A percentile compares a stretch with the other conserved stretches of the same genome.
These are phyloP conservation scores for Zosterops pallidus DNA, from an alignment of 2,113 vertebrate species.

Conservation along the genomic window DNA sequence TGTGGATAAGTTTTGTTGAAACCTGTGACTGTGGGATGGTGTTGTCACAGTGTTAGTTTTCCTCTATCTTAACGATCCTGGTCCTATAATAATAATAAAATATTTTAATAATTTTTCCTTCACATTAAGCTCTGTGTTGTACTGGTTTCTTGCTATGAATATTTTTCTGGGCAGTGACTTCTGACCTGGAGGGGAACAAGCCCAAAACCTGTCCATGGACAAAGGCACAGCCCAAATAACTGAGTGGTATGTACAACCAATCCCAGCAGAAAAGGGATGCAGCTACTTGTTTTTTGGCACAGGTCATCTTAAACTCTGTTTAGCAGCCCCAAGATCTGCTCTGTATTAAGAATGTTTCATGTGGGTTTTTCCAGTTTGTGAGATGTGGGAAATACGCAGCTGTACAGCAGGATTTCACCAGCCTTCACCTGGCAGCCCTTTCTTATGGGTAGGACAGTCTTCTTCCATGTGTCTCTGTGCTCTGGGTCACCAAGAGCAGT, in stretches of 20 bases:
- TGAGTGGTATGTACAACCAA: fast-evolving
- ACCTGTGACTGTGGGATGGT: neutral
- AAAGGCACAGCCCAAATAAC: neutral
- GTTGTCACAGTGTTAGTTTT: neutral
- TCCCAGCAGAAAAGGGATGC: neutral
- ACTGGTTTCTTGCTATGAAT: neutral
- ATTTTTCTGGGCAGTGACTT: neutral
- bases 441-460: neutral
- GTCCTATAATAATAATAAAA: neutral
- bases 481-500: neutral
- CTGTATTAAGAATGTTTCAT: neutral
- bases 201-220: fast-evolving
- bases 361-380: neutral
- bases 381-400: neutral
- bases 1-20: neutral
- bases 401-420: neutral
- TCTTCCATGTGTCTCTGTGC: fast-evolving
- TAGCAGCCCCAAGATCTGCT: neutral
- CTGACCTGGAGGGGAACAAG: neutral
- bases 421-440: neutral
- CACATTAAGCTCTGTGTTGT: neutral
- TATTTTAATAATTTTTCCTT: neutral
- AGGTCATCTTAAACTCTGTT: neutral
- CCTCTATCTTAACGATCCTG: neutral
- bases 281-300: neutral